phyloP scores from a whole-genome alignment of 2,888 invertebrate species.

The Drosophila algonquin region DNA sequence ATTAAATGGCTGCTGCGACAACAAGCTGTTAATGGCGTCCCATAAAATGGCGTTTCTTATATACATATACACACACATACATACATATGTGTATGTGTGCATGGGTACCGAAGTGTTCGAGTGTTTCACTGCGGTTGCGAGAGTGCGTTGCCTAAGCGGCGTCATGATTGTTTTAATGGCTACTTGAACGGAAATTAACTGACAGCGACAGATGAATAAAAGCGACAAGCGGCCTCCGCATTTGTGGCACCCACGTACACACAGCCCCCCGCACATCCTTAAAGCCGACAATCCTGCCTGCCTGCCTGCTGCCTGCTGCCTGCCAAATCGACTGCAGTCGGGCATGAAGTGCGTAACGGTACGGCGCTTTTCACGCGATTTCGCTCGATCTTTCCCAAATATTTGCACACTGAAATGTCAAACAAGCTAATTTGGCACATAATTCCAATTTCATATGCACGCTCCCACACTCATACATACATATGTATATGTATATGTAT shows the following conservation, averaged over 20 bases:
- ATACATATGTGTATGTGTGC: constrained; percentile 10
- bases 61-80: constrained; percentile 41
- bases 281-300: constrained; percentile 24
- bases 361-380: constrained; percentile 1
- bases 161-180: constrained; percentile 77
- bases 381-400: constrained; percentile 51
- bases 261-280: constrained; percentile 34
- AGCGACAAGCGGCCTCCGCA: constrained; percentile 22
- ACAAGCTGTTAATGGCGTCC: constrained; percentile 68
- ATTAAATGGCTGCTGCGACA: constrained; percentile 66
- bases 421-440: constrained; percentile 75
- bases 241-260: constrained; percentile 16
- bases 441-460: constrained; percentile 47
- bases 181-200: constrained; percentile 80
- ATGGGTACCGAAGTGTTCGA: constrained; percentile 10
- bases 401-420: constrained; percentile 74
- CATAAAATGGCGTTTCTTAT: constrained; percentile 63
- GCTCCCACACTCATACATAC: not conserved
- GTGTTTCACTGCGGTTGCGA: constrained; percentile 19
- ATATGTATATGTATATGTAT: not conserved
- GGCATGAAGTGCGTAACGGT: constrained; percentile 39
- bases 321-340: constrained; percentile 22
- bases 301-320: constrained; percentile 3
- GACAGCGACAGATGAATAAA: constrained; percentile 77
- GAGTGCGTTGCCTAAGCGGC: constrained; percentile 52